Base-by-base conservation (phyloP, 2,888 invertebrate species). In the Ernsta delagoae region DNA sequence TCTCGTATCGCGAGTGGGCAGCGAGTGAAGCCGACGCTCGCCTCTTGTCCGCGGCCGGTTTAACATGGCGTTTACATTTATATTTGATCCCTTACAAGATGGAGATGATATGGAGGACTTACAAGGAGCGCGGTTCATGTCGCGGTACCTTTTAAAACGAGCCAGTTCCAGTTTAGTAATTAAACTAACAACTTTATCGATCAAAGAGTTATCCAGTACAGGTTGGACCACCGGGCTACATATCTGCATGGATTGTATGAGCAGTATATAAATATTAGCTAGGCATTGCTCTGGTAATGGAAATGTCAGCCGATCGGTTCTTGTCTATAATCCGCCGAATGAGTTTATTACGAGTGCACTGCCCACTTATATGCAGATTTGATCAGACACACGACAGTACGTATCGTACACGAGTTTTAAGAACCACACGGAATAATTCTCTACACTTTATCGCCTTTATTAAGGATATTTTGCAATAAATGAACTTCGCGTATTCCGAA, bases 101-200 rank as follows among this genome's bases (percentile, higher is more conserved):
- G 12, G 50, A 62, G 41, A 65, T 66, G 78, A 75, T 77, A 75
- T 70, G 73, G 71, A 78, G 80, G 87, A 85, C 86, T 87, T 87
- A 36, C 50, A 62, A 57, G 59, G 54, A 59, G 50, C 41, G 50
- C 59, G 4, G 50, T 34, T 8, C 16, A 59, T n/a, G 81, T 83
- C 90, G 64, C 90, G 91, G 90, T 83, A 74, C 79, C 85, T 84
- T 85, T 90, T 88, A 83, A 86, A 82, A 80, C 77, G 76, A 72
- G 75, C 72, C 80, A 74, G 80, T 85, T 85, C 89, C 88, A 88
- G 90, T 89, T 89, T 83, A 86, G 89, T 86, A 92, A 92, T 92
- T 92, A 92, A 92, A 90, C 85, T 87, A 86, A 90, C 90, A 89
- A 86, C 88, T 91, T 92, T 92, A 92, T 92, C 89, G 89, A 89